Evolutionary conservation across 2,888 invertebrate species (phyloP).

Genomic region (Herminia tarsipennalis): DNA sequence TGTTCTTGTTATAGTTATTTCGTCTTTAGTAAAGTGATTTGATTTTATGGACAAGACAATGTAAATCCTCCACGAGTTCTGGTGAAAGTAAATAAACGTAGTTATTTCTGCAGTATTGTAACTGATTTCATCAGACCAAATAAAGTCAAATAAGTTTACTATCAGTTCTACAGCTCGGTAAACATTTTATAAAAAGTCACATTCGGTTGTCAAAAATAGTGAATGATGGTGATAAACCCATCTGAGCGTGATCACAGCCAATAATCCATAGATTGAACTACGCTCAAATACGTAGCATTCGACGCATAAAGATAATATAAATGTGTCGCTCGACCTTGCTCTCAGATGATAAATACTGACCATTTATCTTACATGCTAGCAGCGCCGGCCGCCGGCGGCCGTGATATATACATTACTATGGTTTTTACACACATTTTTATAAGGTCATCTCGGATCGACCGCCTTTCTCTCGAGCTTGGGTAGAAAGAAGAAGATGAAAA

Average conservation of each 20-base stretch:
- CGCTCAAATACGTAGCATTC: conserved; percentile 4
- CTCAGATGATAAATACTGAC: conserved; percentile 20
- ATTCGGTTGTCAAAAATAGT: neutral
- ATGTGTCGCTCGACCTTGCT: conserved; percentile 17
- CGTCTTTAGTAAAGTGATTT: too few relatives aligned
- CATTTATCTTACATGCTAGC: conserved; percentile 22
- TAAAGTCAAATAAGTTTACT: too few relatives aligned
- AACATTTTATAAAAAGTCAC: neutral
- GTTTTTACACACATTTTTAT: conserved; percentile 23
- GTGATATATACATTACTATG: conserved; percentile 16
- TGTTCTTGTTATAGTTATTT: too few relatives aligned
- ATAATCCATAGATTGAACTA: conserved; percentile 1
- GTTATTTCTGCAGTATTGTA: too few relatives aligned
- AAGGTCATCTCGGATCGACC: conserved; percentile 3
- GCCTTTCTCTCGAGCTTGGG: neutral
- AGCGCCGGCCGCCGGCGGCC: conserved; percentile 7
- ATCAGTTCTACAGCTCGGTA: too few relatives aligned
- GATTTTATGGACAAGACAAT: too few relatives aligned
- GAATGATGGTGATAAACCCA: neutral
- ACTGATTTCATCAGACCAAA: too few relatives aligned
- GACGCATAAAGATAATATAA: conserved; percentile 14
- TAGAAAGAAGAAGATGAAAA: too few relatives aligned
- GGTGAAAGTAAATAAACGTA: too few relatives aligned
- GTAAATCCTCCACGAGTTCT: too few relatives aligned
- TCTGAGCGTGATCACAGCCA: conserved; percentile 2